Evolutionary conservation across 2,888 invertebrate species (phyloP), one percentile per base, ranked within the genome.

Genomic region (Phoronis australis): DNA sequence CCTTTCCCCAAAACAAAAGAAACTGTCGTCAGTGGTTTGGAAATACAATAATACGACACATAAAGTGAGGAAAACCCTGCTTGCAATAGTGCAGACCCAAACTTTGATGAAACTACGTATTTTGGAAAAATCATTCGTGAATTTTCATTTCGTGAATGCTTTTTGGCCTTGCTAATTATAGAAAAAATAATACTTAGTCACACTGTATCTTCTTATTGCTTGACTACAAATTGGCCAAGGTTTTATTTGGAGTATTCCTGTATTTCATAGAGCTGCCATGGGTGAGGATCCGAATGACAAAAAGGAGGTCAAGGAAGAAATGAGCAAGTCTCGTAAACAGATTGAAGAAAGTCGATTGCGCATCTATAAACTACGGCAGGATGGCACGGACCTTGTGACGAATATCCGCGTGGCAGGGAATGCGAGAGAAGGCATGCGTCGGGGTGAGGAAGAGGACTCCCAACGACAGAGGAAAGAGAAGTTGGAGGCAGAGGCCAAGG

Each of bases 401-500:
- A 76, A 76, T 48, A 69, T 78, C 24, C 61, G 72, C 18, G 73
- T 74, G 22, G 77, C 75, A n/a, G 71, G 70, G 4, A 75, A 78
- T 64, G 65, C 75, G 0, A 55, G 75, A 24, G 77, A 77, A 42
- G 66, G 69, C 24, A 52, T 57, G 4, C 57, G 75, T 6, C 54
- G 77, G 39, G 60, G 64, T 25, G 67, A 72, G 41, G 76, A 78
- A 50, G 75, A 75, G 26, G 75, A 76, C 44, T 60, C 65, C 5
- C 64, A 65, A 41, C 56, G 73, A 50, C 55, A 64, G 22, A 53
- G 69, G 68, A 73, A 70, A 54, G 76, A 76, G 45, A 69, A 66
- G 51, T 54, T 77, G 22, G 75, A 78, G 41, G 70, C 70, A 50
- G 77, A 78, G 51, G 69, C 69, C 4, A 78, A 76, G 52, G 68